These are phyloP conservation scores for Lydus trimaculatus DNA, from an alignment of 2,888 invertebrate species.

Conservation along the genomic window DNA sequence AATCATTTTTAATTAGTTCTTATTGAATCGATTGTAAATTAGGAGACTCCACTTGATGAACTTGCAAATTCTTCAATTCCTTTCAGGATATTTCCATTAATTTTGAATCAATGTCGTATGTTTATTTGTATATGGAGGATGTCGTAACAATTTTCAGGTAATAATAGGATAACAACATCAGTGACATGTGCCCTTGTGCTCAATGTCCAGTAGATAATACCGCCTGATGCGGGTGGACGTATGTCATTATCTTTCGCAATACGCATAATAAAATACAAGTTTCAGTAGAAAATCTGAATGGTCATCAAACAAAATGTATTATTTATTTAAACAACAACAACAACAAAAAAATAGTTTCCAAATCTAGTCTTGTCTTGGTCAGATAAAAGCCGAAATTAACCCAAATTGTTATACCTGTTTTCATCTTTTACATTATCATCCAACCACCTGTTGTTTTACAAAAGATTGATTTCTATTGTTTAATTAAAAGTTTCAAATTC, in stretches of 20 bases:
- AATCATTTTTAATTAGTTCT: not conserved
- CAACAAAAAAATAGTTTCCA: not conserved
- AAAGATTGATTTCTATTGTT: not conserved
- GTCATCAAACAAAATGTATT: not conserved
- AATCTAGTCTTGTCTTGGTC: not conserved
- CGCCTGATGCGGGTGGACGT: constrained; percentile 10
- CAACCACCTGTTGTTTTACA: not conserved
- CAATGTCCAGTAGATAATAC: constrained; percentile 11
- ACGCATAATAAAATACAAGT: not conserved
- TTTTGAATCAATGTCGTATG: not conserved
- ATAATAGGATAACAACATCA: not conserved
- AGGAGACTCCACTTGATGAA: too few species aligned
- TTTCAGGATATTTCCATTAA: too few species aligned
- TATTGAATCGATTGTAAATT: not conserved
- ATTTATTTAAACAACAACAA: not conserved
- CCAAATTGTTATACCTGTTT: not conserved
- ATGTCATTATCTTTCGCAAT: not conserved
- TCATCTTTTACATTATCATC: not conserved
- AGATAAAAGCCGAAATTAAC: not conserved
- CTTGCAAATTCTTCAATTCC: too few species aligned
- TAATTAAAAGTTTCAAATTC: not conserved
- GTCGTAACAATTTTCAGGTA: not conserved
- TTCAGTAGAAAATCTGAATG: not conserved
- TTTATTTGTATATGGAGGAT: not conserved
- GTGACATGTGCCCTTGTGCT: constrained; percentile 20